A percentile compares a stretch with the other conserved stretches of the same genome.
These are phyloP conservation scores for Sceloporus undulatus DNA, from an alignment of 2,113 vertebrate species.

Conservation along the genomic window DNA sequence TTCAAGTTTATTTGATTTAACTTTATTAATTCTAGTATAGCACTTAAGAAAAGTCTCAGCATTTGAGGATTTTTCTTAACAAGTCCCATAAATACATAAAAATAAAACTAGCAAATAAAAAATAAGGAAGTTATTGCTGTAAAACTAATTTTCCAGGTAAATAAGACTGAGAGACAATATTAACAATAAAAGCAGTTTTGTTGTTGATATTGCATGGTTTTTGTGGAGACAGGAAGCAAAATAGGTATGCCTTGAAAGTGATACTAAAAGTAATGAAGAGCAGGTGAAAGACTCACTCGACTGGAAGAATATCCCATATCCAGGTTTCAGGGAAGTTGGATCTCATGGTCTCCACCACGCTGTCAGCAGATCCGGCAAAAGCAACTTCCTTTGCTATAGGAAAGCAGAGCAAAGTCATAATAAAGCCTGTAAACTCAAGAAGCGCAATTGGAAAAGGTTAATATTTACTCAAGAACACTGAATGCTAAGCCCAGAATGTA, in stretches of 20 bases:
- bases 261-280: constrained; percentile 9
- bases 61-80: background rate
- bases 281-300: constrained; percentile 77
- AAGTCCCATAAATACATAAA: background rate
- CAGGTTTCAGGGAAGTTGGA: constrained; percentile 88
- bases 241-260: background rate
- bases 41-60: no score
- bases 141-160: background rate
- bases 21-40: background rate
- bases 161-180: background rate
- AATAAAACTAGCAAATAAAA: background rate
- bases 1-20: background rate
- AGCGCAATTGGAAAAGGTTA: background rate
- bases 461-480: background rate
- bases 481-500: no score
- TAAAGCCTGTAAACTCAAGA: background rate
- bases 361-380: background rate
- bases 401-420: background rate
- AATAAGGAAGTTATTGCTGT: background rate
- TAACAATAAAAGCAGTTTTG: background rate
- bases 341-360: constrained; percentile 69
- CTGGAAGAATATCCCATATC: constrained; percentile 85
- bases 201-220: background rate
- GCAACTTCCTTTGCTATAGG: accelerated
- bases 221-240: background rate